These are phyloP conservation scores for Puntigrus tetrazona DNA, from an alignment of 2,113 vertebrate genomes.

Conservation along the genomic window DNA sequence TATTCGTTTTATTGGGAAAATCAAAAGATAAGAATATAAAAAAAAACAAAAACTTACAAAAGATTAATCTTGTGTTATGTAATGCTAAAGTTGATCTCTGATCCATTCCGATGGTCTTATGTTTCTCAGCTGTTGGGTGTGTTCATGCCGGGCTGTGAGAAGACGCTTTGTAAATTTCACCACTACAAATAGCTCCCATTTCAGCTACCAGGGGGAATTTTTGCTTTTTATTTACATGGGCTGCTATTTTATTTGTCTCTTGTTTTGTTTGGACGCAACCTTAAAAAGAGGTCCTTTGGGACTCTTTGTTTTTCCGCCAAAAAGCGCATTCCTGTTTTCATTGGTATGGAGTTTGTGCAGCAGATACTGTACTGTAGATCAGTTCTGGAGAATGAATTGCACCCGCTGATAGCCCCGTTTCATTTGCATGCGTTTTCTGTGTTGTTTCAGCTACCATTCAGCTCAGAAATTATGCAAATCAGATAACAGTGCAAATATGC, in stretches of 20 bases:
- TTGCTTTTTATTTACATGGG: neutral
- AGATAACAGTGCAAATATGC: neutral
- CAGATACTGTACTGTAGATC: neutral
- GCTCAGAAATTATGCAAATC: neutral
- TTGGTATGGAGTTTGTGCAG: neutral
- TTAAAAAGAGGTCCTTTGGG: neutral
- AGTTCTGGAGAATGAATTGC: neutral
- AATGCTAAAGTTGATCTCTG: neutral
- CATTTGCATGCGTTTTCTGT: neutral
- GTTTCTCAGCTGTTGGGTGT: constrained; percentile 19
- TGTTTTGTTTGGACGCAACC: neutral
- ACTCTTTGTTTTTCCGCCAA: neutral
- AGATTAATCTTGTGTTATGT: neutral
- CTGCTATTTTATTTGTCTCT: constrained; percentile 2
- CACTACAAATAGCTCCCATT: neutral
- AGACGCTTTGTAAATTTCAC: neutral
- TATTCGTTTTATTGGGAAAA: neutral
- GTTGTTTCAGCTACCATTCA: neutral
- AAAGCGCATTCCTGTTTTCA: constrained; percentile 13
- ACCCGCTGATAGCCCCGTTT: neutral
- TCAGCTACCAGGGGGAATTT: neutral
- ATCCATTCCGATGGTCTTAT: neutral
- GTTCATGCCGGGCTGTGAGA: constrained; percentile 21
- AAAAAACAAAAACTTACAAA: neutral
- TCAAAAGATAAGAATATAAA: neutral